These are phyloP conservation scores for Merodon equestris DNA, from an alignment of 2,888 invertebrate species.

Conservation along the genomic window DNA sequence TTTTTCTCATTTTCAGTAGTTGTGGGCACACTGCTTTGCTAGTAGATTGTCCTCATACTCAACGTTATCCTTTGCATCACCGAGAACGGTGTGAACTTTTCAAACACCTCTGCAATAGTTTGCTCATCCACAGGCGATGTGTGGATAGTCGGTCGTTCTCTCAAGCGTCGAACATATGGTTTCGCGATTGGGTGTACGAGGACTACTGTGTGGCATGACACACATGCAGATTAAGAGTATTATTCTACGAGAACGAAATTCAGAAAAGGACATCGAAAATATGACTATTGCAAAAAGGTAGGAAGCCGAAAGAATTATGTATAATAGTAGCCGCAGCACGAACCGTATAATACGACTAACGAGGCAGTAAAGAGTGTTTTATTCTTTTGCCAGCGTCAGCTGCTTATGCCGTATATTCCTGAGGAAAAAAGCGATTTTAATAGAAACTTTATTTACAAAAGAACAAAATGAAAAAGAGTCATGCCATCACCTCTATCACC, in stretches of 20 bases:
- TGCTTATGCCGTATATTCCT: too few species aligned
- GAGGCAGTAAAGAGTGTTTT: background rate
- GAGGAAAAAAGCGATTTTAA: too few species aligned
- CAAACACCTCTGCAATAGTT: conserved; percentile 20
- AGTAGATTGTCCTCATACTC: conserved; percentile 11
- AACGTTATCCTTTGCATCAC: conserved; percentile 17
- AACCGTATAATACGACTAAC: conserved; percentile 52
- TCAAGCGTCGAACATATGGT: conserved; percentile 9
- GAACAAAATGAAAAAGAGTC: background rate
- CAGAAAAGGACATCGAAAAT: conserved; percentile 36
- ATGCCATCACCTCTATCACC: conserved; percentile 27
- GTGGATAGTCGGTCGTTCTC: background rate
- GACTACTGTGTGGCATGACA: conserved; percentile 72
- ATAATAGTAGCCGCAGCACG: conserved; percentile 55
- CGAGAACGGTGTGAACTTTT: conserved; percentile 31
- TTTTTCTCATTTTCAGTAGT: background rate
- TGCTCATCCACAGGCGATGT: conserved; percentile 9
- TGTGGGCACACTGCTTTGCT: conserved; percentile 8
- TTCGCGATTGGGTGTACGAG: conserved; percentile 47
- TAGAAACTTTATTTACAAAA: background rate
- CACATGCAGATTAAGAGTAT: conserved; percentile 60
- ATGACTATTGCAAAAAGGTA: conserved; percentile 21
- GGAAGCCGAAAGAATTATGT: conserved; percentile 14
- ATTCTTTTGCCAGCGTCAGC: too few species aligned
- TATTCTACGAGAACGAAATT: conserved; percentile 24